Conservation (phyloP, 2,113 vertebrate species). For the Coracopsis vasa region DNA sequence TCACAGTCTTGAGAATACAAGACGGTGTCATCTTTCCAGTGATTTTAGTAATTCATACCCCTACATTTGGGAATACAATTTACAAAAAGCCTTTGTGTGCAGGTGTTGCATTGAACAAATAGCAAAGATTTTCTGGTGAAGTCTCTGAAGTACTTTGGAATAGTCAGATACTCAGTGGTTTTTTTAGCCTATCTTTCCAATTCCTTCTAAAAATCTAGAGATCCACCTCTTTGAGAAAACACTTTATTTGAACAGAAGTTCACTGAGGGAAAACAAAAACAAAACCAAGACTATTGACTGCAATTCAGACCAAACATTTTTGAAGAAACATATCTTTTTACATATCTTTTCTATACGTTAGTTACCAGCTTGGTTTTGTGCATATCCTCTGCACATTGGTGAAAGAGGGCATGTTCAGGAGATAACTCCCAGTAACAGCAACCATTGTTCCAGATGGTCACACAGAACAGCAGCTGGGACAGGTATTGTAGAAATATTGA, state of each 20-base stretch:
- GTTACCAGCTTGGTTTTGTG: neutral
- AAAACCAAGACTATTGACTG: neutral
- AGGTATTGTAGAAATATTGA: neutral
- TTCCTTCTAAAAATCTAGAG: neutral
- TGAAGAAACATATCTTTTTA: neutral
- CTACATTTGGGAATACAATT: neutral
- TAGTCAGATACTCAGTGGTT: neutral
- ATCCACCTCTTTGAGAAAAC: neutral
- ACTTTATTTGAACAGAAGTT: neutral
- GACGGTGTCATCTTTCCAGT: neutral
- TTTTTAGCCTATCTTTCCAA: neutral
- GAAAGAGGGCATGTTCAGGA: neutral
- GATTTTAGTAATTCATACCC: neutral
- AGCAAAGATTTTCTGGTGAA: neutral
- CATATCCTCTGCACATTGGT: neutral
- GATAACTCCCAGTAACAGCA: neutral
- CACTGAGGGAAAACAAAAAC: neutral
- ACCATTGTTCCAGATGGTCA: rapidly evolving
- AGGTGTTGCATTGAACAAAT: neutral
- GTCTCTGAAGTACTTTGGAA: neutral
- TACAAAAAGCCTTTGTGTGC: neutral
- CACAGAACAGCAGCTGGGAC: neutral
- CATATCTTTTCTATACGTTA: neutral
- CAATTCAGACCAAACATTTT: neutral
- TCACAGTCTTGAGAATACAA: neutral